Base-by-base conservation (phyloP, 2,888 invertebrate species). In the Hoplodrina blanda region DNA sequence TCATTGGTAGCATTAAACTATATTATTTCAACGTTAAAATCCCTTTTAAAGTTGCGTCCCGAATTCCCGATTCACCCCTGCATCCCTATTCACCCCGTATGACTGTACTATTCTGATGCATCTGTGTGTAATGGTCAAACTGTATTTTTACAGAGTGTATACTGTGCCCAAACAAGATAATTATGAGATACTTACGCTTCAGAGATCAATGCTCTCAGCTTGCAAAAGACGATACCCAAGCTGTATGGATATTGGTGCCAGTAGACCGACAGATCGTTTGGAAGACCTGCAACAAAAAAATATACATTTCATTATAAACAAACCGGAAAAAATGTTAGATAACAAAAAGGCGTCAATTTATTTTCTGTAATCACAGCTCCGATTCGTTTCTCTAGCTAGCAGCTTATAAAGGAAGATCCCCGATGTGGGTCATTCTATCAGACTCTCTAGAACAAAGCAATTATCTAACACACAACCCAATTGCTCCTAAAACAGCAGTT, bases 211-310 rank as follows among this genome's bases (percentile, higher is more conserved):
- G 98, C 98, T 67, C 98, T 95, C 61, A 98, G 92, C 91, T 98
- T 98, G 95, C 99, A 99, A 87, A 98, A 97, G 4, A 96, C 96
- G 73, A 97, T 96, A 0, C 99, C 98, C 84, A 98, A 96, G 52
- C 97, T 96, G 97, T 98, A 98, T 0, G 98, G 98, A 91, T 98
- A 98, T 89, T 98, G 98, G 88, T 98, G 98, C 98, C 98, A 98
- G 88, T 98, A 98, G 1, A 98, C 96, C 49, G 98, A 97, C n/a
- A 98, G 96, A 90, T 99, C 99, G 87, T 98, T 97, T 0, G 99
- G 99, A 17, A 99, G 94, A 78, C 98, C 98, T 98, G 96, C 0
- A 91, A 94, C 88, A 91, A 91, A 69, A n/a, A 62, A n/a, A 68
- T 10, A 71, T 3, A 41, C 11, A 44, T 33, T 41, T 46, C 2